Evolutionary conservation across 92 coral and sea anemone species (phyloP).

Genomic region (Metridium senile): DNA sequence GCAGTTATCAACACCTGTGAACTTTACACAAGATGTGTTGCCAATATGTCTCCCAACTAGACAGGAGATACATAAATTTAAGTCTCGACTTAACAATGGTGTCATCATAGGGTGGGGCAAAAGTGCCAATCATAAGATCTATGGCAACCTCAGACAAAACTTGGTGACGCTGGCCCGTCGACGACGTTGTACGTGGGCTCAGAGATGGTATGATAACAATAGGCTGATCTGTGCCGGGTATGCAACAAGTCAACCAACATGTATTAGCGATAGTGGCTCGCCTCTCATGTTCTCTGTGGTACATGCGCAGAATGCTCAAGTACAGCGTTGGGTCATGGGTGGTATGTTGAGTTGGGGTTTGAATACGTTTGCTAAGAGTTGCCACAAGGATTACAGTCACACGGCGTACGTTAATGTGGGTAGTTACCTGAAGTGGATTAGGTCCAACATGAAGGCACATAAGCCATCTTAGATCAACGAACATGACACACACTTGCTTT

Average conservation of each 20-base stretch:
- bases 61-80: slow-evolving; percentile 39
- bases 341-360: slow-evolving; percentile 95
- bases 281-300: slow-evolving; percentile 84
- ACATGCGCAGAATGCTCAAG: slow-evolving; percentile 31
- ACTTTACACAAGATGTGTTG: slow-evolving; percentile 59
- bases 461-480: neutral
- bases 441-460: slow-evolving; percentile 41
- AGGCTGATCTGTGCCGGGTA: slow-evolving; percentile 88
- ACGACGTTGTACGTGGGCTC: slow-evolving; percentile 69
- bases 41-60: slow-evolving; percentile 86
- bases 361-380: slow-evolving; percentile 56
- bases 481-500: no score
- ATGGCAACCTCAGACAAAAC: slow-evolving; percentile 67
- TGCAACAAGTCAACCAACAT: slow-evolving; percentile 40
- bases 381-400: slow-evolving; percentile 69
- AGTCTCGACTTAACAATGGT: slow-evolving; percentile 56
- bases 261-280: slow-evolving; percentile 93
- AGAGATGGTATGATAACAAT: slow-evolving; percentile 41
- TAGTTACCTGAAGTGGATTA: slow-evolving; percentile 75
- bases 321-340: slow-evolving; percentile 72
- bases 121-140: slow-evolving; percentile 46
- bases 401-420: slow-evolving; percentile 78
- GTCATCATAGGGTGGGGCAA: slow-evolving; percentile 87
- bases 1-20: slow-evolving; percentile 67
- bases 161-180: slow-evolving; percentile 58